Conservation (phyloP, 2,113 vertebrate species). For the Caretta caretta region DNA sequence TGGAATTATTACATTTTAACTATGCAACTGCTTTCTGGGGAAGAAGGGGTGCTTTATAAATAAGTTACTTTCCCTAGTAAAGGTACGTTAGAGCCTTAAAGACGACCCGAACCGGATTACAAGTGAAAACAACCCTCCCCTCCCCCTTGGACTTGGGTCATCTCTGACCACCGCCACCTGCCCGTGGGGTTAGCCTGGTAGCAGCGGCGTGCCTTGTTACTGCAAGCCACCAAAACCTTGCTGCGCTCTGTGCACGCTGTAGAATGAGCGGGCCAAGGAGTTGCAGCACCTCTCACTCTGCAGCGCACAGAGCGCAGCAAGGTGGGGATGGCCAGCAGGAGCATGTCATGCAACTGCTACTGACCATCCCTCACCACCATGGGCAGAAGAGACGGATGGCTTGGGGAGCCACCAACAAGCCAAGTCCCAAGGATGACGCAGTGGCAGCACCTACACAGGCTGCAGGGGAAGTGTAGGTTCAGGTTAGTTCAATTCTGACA, state of each 20-base stretch:
- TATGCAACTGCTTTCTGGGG: neutral
- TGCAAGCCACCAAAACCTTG: neutral
- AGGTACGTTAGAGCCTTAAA: accelerated
- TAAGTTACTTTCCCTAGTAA: neutral
- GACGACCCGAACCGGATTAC: neutral
- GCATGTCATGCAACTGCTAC: neutral
- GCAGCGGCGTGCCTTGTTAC: neutral
- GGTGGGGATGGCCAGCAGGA: neutral
- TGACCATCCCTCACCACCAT: neutral
- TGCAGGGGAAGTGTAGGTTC: neutral
- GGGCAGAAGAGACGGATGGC: neutral
- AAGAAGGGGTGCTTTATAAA: neutral
- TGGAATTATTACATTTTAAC: neutral
- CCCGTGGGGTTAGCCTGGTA: neutral
- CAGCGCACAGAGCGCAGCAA: neutral
- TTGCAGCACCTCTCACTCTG: no score
- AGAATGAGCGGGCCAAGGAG: no score
- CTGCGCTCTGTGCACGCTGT: neutral
- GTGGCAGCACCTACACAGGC: neutral
- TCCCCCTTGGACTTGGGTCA: neutral
- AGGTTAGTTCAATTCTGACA: neutral
- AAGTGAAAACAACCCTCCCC: neutral
- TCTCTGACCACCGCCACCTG: neutral
- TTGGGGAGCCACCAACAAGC: neutral
- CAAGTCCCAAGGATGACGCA: neutral